Conservation (phyloP, 1,140 invertebrate genomes). For the Trinorchestia longiramus region DNA sequence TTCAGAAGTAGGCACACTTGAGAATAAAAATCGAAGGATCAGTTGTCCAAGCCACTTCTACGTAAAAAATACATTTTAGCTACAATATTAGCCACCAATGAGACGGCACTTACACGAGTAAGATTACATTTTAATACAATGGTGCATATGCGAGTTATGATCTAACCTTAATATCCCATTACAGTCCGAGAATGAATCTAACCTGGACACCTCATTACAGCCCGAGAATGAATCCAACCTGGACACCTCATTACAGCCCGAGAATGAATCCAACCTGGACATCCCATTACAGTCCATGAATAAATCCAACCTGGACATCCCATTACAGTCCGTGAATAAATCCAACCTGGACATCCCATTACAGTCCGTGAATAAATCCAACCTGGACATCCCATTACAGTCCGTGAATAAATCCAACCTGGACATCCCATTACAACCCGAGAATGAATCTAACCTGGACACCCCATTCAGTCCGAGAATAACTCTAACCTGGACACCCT, state of each 20-base stretch:
- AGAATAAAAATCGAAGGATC: no score
- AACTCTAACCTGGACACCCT: no score
- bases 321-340: constrained; percentile 69
- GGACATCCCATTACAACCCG: not conserved
- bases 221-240: not conserved
- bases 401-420: not conserved
- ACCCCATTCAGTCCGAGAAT: constrained; percentile 75
- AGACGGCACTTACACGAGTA: no score
- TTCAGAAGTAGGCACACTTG: no score
- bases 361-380: constrained; percentile 52
- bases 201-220: not conserved
- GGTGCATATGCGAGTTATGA: no score
- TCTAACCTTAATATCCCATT: not conserved
- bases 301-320: constrained; percentile 86
- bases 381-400: constrained; percentile 85
- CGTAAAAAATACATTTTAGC: no score
- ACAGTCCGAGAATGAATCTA: not conserved
- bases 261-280: not conserved
- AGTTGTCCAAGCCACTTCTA: no score
- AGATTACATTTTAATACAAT: no score
- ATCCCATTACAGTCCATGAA: no score
- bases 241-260: not conserved
- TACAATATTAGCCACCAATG: no score
- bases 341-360: no score
- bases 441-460: constrained; percentile 79